These are phyloP conservation scores for Drosophila infuscata DNA, from an alignment of 2,888 invertebrate species.

Conservation along the genomic window DNA sequence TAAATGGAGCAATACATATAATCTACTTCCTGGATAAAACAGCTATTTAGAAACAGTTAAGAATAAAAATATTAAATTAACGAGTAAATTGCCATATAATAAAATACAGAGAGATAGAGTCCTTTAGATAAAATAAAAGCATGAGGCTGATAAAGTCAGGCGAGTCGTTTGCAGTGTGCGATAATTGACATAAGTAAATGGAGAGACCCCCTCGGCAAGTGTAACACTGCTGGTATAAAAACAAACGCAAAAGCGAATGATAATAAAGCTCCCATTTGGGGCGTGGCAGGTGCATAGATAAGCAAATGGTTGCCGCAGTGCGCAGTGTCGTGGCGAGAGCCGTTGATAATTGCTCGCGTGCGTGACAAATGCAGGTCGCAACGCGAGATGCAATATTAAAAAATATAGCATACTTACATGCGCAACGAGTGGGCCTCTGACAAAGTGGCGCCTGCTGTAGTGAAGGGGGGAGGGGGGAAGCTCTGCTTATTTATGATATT, in stretches of 20 bases:
- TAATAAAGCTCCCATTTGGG: conserved; percentile 56
- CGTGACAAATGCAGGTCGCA: conserved; percentile 72
- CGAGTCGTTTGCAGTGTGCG: not conserved
- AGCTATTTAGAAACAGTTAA: not conserved
- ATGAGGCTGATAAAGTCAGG: not conserved
- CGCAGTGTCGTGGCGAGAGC: conserved; percentile 37
- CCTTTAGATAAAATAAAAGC: not conserved
- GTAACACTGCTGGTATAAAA: conserved; percentile 9
- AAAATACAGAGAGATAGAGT: not conserved
- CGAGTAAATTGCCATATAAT: not conserved
- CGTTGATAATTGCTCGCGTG: conserved; percentile 68
- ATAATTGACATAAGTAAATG: not conserved
- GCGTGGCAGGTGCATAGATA: conserved; percentile 62
- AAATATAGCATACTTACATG: conserved; percentile 71
- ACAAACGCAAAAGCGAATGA: conserved; percentile 51
- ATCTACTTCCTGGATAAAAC: not conserved
- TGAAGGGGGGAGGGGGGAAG: not conserved
- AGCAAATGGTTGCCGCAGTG: conserved; percentile 61
- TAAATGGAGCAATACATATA: not conserved
- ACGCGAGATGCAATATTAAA: conserved; percentile 56
- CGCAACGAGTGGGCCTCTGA: conserved; percentile 35
- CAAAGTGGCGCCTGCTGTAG: not conserved
- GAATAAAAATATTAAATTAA: not conserved
- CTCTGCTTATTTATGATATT: conserved; percentile 55
- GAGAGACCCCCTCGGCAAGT: conserved; percentile 1